Base-by-base conservation (phyloP, 2,113 vertebrate species). In the Ceuthmochares aereus region DNA sequence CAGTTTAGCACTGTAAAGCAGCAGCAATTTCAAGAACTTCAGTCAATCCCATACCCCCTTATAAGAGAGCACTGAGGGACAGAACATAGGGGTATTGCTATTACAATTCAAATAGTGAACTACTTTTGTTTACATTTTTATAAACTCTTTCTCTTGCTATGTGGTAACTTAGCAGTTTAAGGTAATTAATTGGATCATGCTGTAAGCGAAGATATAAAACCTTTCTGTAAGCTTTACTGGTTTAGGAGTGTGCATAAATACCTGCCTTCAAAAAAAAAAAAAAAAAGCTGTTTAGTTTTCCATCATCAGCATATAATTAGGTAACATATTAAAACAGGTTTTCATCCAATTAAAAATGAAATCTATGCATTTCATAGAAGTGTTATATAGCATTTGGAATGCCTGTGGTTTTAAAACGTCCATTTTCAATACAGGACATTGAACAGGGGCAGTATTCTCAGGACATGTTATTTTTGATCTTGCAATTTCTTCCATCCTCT, bases 401-500 rank as follows among this genome's bases (percentile, higher is more conserved):
- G 1, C 36, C 55, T 42, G 25, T 70, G 45, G 13, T 88, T 90
- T 59, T 59, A 88, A 43, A 80, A 93, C 37, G 82, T 80, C 58
- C 76, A 64, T 89, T 93, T 97, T 80, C 93, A 97, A 91, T 82
- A 90, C 2, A 20, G 87, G 87, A 76, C 88, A 92, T 82, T 70
- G 93, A 9, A 76, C 54, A 91, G 90, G 77, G 84, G 95, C 95
- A 91, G 87, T 74, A 95, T 91, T 93, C 74, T 97, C 87, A 69
- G 88, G 32, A 96, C 84, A 4, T 14, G 59, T 56, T 90, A 72
- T 49, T 95, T 90, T 76, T 72, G 4, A 80, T 88, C 93, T 95
- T 91, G 90, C 94, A 92, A 92, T 87, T 89, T 95, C 87, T 95
- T 82, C 82, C 59, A 72, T 74, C 83, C 67, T 87, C 82, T 90